A percentile compares a stretch with the other conserved stretches of the same genome.
phyloP scores from a whole-genome alignment of 2,888 invertebrate genomes.

The Diaperis boleti region DNA sequence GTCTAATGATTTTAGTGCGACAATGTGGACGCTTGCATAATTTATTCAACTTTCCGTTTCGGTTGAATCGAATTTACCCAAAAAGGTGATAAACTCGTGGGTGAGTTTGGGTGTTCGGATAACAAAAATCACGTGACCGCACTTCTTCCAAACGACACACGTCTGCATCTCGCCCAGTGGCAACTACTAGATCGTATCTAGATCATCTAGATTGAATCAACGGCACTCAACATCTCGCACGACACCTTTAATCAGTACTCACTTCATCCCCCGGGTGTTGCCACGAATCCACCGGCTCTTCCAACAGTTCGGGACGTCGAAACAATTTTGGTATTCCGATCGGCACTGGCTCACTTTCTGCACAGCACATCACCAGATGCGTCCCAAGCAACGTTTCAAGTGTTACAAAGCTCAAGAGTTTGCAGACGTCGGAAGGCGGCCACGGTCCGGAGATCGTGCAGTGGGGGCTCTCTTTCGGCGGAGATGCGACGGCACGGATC shows the following conservation, averaged over 20 bases:
- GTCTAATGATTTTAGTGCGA: too few species aligned
- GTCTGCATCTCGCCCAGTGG: conserved; percentile 8
- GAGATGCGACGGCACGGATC: background rate
- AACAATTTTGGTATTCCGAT: background rate
- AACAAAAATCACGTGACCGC: background rate
- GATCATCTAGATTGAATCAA: conserved; percentile 17
- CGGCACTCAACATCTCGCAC: background rate
- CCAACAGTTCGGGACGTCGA: background rate
- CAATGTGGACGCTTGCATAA: conserved; percentile 21
- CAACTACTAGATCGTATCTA: conserved; percentile 21
- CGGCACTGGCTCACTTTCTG: background rate
- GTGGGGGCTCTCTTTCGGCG: conserved; percentile 19
- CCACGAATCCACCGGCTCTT: background rate
- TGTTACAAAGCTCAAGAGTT: conserved; percentile 31
- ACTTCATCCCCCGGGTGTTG: background rate
- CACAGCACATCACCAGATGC: conserved; percentile 24
- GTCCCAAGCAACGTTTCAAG: conserved; percentile 18
- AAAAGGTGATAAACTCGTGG: too few species aligned
- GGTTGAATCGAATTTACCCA: background rate
- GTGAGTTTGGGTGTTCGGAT: too few species aligned
- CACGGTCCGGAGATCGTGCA: conserved; percentile 16
- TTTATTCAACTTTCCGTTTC: conserved; percentile 26
- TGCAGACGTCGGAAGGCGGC: conserved; percentile 31
- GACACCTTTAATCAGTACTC: background rate
- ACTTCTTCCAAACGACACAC: background rate